Evolutionary conservation across 35 echinoderm and acorn worm genomes (phyloP), one percentile per base, ranked within the genome.

Genomic region (Heliocidaris erythrogramma): DNA sequence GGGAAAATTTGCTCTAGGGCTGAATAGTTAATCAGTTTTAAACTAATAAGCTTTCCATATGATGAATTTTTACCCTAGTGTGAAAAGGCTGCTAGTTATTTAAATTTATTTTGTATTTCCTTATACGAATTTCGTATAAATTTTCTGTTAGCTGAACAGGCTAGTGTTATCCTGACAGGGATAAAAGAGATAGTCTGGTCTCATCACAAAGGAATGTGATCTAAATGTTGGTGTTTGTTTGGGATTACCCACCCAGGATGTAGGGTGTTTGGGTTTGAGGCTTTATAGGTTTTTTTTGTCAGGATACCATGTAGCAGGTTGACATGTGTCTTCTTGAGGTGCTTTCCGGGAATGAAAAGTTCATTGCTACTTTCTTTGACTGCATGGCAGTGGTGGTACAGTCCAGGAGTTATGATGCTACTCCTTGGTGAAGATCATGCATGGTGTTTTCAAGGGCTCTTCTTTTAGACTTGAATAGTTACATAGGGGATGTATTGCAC

Each of bases 211-310:
- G 87, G 87, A 89, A 89, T 89, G 87, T 89, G 47, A 48, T 47
- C 18, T 17, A 89, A 89, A 89, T 89, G 87, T 32, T 89, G 87
- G 87, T 89, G 87, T 89, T 89, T 89, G 87, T 48, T 89, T 89
- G 87, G 87, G 31, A 89, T 89, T 89, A 89, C 29, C 9, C 16
- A 17, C 87, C 29, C 87, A 89, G 87, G 87, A 89, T 47, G 18
- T 89, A 78, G 31, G 27, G 30, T 89, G 87, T 89, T 89, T 89
- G 24, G 87, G 47, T 89, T 47, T 31, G 47, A 18, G 87, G 65
- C 65, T 78, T 78, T 78, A 78, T n/a, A 78, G 65, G 65, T 5
- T 78, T 27, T 42, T 78, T 27, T 78, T n/a, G n/a, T 21, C 65
- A 78, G 65, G 65, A 78, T 78, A 24, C 65, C 27, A 78, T 78